phyloP scores from a whole-genome alignment of 2,113 vertebrate species.

The Apteryx owenii region DNA sequence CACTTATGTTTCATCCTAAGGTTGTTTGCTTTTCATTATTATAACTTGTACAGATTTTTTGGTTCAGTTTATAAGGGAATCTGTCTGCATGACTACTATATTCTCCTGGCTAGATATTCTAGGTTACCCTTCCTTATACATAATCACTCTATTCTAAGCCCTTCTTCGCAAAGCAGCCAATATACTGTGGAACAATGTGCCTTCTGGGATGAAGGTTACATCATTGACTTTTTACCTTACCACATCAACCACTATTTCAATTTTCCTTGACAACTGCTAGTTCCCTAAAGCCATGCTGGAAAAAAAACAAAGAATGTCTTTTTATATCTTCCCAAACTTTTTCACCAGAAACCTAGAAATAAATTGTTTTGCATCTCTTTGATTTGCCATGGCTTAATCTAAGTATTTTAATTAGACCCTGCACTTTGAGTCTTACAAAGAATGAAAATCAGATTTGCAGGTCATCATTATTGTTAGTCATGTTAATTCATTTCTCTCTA shows the following conservation, averaged over 20 bases:
- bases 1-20: not conserved
- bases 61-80: slow-evolving; percentile 36
- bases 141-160: slow-evolving; percentile 38
- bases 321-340: not conserved
- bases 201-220: slow-evolving; percentile 69
- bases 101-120: slow-evolving; percentile 37
- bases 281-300: slow-evolving; percentile 18
- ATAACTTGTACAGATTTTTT: not conserved
- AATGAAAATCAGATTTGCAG: not conserved
- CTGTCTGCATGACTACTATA: not conserved
- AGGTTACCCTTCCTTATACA: slow-evolving; percentile 33
- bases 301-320: slow-evolving; percentile 6
- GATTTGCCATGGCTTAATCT: slow-evolving; percentile 22
- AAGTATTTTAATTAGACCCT: slow-evolving; percentile 49
- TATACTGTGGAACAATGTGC: slow-evolving; percentile 38
- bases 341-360: slow-evolving; percentile 25
- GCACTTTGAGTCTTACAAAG: not conserved
- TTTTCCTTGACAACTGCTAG: slow-evolving; percentile 43
- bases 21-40: slow-evolving; percentile 45
- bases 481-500: not conserved
- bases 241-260: slow-evolving; percentile 72
- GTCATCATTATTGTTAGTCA: not conserved
- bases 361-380: not conserved
- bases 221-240: slow-evolving; percentile 73
- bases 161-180: slow-evolving; percentile 38